Evolutionary conservation across 2,797 vertebrate genomes (phyloP).

Genomic region (Astyanax mexicanus): DNA sequence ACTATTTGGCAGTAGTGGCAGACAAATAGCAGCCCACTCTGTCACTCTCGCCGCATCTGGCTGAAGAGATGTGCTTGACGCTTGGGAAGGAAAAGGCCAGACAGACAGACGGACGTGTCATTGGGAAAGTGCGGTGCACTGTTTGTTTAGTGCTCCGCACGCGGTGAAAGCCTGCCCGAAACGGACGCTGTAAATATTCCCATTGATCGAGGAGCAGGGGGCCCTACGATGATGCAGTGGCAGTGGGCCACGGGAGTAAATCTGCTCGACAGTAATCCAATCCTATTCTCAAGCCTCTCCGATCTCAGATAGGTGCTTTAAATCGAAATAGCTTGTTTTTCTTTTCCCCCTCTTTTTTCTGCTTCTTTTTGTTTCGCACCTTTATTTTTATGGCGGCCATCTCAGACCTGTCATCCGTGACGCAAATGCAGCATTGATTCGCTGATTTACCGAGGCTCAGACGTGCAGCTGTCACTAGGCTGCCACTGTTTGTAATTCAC

Average conservation of each 20-base stretch:
- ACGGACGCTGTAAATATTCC: conserved; percentile 85
- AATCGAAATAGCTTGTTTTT: conserved; percentile 78
- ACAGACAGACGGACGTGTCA: conserved; percentile 61
- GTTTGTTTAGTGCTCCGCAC: conserved; percentile 82
- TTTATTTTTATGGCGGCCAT: conserved; percentile 46
- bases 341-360: conserved; percentile 31
- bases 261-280: conserved; percentile 86
- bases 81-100: neutral
- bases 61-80: conserved; percentile 2
- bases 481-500: neutral
- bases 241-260: conserved; percentile 79
- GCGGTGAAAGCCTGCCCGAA: conserved; percentile 82
- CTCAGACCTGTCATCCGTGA: conserved; percentile 34
- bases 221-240: conserved; percentile 84
- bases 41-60: neutral
- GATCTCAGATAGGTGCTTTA: conserved; percentile 85
- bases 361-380: conserved; percentile 53
- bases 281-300: conserved; percentile 83
- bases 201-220: conserved; percentile 85
- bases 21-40: neutral
- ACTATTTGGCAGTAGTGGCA: neutral
- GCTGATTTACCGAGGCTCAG: conserved; percentile 32
- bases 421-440: conserved; percentile 38
- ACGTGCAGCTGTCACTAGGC: neutral
- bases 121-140: conserved; percentile 76